phyloP scores from a whole-genome alignment of 1,140 invertebrate species.

The Habropoda laboriosa region DNA sequence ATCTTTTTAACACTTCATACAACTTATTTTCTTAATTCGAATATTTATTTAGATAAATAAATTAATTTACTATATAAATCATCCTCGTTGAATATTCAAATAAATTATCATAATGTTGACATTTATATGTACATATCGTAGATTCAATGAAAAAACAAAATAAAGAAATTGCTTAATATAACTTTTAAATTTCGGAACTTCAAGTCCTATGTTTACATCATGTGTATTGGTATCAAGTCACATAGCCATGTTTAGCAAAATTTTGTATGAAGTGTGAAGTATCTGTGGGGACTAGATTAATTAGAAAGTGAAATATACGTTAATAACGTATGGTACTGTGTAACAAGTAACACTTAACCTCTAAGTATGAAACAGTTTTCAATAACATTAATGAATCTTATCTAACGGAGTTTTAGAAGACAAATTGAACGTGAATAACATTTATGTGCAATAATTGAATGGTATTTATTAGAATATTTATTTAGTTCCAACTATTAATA shows the following conservation, averaged over 20 bases:
- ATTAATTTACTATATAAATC: neutral
- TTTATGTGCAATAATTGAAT: neutral
- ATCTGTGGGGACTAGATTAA: slow-evolving; percentile 4
- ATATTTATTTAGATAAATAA: neutral
- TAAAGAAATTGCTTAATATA: neutral
- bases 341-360: slow-evolving; percentile 13
- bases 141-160: neutral
- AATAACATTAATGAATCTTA: neutral
- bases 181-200: neutral
- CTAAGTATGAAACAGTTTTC: slow-evolving; percentile 2
- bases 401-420: neutral
- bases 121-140: neutral
- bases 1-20: neutral
- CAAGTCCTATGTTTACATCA: slow-evolving; percentile 13
- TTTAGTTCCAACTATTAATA: neutral
- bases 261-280: slow-evolving; percentile 5
- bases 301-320: neutral
- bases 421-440: neutral
- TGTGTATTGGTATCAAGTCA: slow-evolving; percentile 2
- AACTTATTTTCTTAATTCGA: neutral
- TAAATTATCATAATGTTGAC: neutral
- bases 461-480: slow-evolving; percentile 28
- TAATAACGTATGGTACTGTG: neutral
- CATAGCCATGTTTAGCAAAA: slow-evolving; percentile 29
- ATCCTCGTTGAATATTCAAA: neutral